A percentile compares a stretch with the other conserved stretches of the same genome.
Evolutionary conservation across 2,797 vertebrate genomes (phyloP).

Genomic region (Arctocebus calabarensis): DNA sequence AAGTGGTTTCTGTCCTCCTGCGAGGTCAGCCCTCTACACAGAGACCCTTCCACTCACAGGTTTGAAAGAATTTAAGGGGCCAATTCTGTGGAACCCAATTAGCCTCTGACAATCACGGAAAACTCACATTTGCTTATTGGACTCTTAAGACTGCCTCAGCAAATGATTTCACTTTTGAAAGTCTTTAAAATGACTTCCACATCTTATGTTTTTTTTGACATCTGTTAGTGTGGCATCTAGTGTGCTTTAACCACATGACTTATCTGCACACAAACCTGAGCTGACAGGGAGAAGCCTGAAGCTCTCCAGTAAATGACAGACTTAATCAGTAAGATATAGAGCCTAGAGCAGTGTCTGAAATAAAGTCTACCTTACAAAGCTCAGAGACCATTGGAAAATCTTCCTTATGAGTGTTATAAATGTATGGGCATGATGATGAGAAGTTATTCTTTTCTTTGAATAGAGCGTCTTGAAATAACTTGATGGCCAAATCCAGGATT

Average conservation of each 20-base stretch:
- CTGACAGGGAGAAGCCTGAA: slow-evolving; percentile 79
- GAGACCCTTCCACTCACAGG: neutral
- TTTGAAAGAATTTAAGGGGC: neutral
- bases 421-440: slow-evolving; percentile 44
- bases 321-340: slow-evolving; percentile 72
- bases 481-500: slow-evolving; percentile 61
- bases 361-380: slow-evolving; percentile 62
- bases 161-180: slow-evolving; percentile 70
- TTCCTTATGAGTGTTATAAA: slow-evolving; percentile 21
- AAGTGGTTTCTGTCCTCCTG: neutral
- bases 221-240: slow-evolving; percentile 67
- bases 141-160: neutral
- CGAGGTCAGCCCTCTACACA: neutral
- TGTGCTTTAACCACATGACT: slow-evolving; percentile 57
- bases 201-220: slow-evolving; percentile 44
- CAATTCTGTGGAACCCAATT: neutral
- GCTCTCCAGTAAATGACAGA: slow-evolving; percentile 76
- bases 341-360: slow-evolving; percentile 76
- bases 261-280: slow-evolving; percentile 72
- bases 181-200: slow-evolving; percentile 39
- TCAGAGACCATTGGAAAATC: neutral
- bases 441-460: slow-evolving; percentile 64
- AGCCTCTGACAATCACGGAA: neutral
- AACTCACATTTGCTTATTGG: neutral
- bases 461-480: slow-evolving; percentile 60